Conservation (phyloP, 2,888 invertebrate genomes). For the Dryomyza anilis region DNA sequence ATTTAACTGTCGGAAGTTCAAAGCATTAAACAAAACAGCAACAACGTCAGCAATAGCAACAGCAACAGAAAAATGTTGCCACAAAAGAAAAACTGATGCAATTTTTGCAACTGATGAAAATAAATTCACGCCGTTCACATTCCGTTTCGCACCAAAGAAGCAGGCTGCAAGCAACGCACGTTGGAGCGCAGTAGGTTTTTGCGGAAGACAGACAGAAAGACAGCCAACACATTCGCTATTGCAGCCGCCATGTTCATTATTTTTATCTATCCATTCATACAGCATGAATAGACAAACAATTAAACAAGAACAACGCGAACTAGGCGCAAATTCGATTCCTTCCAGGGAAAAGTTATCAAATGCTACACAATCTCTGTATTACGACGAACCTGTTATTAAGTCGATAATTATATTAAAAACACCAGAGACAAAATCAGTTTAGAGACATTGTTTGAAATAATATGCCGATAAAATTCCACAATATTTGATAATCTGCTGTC, state of each 20-base stretch:
- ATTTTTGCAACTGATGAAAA: constrained; percentile 41
- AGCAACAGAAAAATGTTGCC: constrained; percentile 1
- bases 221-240: constrained; percentile 18
- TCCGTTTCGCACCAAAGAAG: constrained; percentile 24
- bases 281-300: constrained; percentile 19
- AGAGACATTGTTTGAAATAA: background rate
- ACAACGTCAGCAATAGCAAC: constrained; percentile 6
- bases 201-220: background rate
- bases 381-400: no score
- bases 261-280: constrained; percentile 37
- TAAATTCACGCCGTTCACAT: constrained; percentile 42
- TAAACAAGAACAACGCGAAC: background rate
- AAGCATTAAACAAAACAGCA: constrained; percentile 36
- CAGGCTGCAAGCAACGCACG: background rate
- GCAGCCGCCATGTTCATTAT: constrained; percentile 40
- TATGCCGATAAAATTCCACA: background rate
- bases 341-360: no score
- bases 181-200: background rate
- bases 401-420: no score
- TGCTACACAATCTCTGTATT: no score
- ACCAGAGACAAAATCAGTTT: background rate
- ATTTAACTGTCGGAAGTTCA: constrained; percentile 56
- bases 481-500: no score
- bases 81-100: constrained; percentile 33
- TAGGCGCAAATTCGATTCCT: background rate